Evolutionary conservation across 2,888 invertebrate genomes (phyloP).

Genomic region (Crematogaster levior): DNA sequence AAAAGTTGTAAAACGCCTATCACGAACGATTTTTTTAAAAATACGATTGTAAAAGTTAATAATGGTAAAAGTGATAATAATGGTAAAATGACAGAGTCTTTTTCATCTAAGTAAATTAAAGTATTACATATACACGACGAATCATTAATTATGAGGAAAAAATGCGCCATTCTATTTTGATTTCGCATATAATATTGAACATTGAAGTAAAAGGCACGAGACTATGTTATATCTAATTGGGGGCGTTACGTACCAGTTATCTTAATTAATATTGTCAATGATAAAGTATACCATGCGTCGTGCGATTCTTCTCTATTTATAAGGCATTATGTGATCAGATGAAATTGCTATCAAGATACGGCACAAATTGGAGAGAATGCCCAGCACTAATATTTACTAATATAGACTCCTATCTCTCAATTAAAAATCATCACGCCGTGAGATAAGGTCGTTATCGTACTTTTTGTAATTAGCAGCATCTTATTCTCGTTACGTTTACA

Average conservation of each 20-base stretch:
- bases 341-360: constrained; percentile 23
- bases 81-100: neutral
- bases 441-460: constrained; percentile 7
- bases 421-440: constrained; percentile 29
- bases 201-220: neutral
- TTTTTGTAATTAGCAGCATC: constrained; percentile 17
- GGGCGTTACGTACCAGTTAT: neutral
- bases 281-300: constrained; percentile 11
- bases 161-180: constrained; percentile 8
- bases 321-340: constrained; percentile 26
- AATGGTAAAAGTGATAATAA: no score
- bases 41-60: no score
- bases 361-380: neutral
- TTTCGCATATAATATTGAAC: constrained; percentile 14
- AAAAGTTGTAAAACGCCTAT: no score
- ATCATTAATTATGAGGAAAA: constrained; percentile 17
- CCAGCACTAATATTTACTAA: neutral
- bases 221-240: neutral
- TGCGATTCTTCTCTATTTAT: constrained; percentile 24
- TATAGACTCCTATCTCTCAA: constrained; percentile 29
- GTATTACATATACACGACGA: neutral
- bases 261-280: neutral
- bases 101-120: constrained; percentile 4
- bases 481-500: constrained; percentile 1
- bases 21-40: no score